A percentile compares a stretch with the other conserved stretches of the same genome.
phyloP scores from a whole-genome alignment of 1,140 invertebrate species.

The Dendrolimus kikuchii region DNA sequence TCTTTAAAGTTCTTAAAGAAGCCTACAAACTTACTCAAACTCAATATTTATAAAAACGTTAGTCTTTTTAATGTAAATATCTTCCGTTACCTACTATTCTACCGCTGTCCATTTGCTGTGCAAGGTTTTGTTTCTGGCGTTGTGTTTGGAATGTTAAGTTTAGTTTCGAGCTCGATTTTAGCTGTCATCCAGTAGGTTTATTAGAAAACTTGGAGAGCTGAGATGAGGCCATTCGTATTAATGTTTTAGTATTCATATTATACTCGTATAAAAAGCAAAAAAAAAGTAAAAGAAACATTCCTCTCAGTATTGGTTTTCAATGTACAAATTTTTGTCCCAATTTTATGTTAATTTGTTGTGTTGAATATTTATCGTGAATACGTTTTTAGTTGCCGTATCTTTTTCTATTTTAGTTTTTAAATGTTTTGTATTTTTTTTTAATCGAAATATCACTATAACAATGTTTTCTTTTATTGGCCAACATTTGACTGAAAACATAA shows the following conservation, averaged over 20 bases:
- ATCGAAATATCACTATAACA: too few species aligned
- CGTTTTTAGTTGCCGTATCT: constrained; percentile 7
- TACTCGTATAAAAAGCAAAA: constrained; percentile 12
- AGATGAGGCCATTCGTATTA: constrained; percentile 45
- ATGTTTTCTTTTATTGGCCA: too few species aligned
- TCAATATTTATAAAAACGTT: too few species aligned
- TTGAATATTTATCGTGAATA: constrained; percentile 9
- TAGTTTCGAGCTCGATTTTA: constrained; percentile 13
- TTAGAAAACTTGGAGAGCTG: constrained; percentile 57
- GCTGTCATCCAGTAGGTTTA: constrained; percentile 62
- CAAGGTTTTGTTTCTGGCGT: constrained; percentile 7
- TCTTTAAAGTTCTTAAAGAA: too few species aligned
- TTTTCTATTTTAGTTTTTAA: too few species aligned
- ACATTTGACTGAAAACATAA: too few species aligned
- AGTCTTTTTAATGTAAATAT: too few species aligned
- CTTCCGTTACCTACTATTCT: background rate
- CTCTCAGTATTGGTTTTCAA: constrained; percentile 36
- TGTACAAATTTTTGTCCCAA: constrained; percentile 29
- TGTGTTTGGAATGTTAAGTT: constrained; percentile 18
- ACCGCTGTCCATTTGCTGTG: constrained; percentile 1
- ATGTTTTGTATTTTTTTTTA: too few species aligned
- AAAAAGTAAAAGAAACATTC: constrained; percentile 35
- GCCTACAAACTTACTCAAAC: too few species aligned
- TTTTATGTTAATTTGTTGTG: constrained; percentile 15
- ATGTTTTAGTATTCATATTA: constrained; percentile 15